Conservation (phyloP, 2,888 invertebrate species). For the Euclidia mi region DNA sequence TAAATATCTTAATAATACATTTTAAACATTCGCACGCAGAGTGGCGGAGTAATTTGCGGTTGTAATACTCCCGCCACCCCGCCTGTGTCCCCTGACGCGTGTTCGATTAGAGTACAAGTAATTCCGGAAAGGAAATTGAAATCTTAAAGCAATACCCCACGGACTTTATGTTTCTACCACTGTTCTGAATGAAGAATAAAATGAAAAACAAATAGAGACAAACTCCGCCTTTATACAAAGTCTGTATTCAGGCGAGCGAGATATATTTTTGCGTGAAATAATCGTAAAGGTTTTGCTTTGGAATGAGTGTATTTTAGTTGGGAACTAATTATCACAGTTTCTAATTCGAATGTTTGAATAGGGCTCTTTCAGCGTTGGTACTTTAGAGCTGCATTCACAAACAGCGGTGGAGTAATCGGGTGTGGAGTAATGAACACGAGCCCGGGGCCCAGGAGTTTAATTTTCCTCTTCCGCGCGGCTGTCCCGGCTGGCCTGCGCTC, state of each 20-base stretch:
- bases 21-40: constrained; percentile 86
- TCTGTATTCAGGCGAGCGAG: constrained; percentile 35
- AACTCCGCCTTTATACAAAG: constrained; percentile 36
- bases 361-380: constrained; percentile 59
- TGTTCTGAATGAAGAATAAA: constrained; percentile 73
- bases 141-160: constrained; percentile 88
- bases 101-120: constrained; percentile 89
- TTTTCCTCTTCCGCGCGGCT: constrained; percentile 88
- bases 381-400: constrained; percentile 77
- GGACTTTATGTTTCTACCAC: constrained; percentile 80
- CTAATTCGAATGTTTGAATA: constrained; percentile 65
- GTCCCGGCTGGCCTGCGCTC: constrained; percentile 80
- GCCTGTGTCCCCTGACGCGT: constrained; percentile 82
- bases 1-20: constrained; percentile 82
- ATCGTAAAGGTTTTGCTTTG: constrained; percentile 34
- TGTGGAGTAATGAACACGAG: constrained; percentile 85
- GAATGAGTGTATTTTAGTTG: constrained; percentile 49
- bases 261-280: constrained; percentile 35
- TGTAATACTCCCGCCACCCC: constrained; percentile 69
- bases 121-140: constrained; percentile 90
- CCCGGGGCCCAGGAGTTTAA: constrained; percentile 88
- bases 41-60: constrained; percentile 87
- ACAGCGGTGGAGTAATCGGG: constrained; percentile 80
- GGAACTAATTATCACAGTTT: constrained; percentile 60
- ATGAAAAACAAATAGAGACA: constrained; percentile 78